Evolutionary conservation across 1,140 invertebrate genomes (phyloP), one percentile per base, ranked within the genome.

Genomic region (Drosophila santomea): DNA sequence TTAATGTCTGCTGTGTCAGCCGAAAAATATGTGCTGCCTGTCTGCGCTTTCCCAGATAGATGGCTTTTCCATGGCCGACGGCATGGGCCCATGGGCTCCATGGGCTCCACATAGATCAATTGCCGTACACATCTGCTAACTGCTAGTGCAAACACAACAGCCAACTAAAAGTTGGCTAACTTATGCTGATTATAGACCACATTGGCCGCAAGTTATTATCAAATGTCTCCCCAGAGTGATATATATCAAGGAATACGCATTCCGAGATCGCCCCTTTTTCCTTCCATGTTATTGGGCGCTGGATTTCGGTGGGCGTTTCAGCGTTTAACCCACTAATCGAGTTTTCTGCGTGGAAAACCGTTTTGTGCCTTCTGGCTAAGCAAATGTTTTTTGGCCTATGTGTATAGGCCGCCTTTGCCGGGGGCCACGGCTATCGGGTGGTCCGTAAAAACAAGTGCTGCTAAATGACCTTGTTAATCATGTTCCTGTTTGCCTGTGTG

Each of bases 401-500:
- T 32, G 32, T 47, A 68, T 56, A 74, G 58, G 77, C 60, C 81
- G 32, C 69, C 51, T 55, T 58, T 67, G 44, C 62, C 63, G 55
- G 35, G 28, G 52, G 20, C 12, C 28, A 14, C 14, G 15, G 38
- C 11, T 38, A 51, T 17, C 17, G 43, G 43, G 55, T 39, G 38
- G 62, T 59, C 38, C 44, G 39, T 25, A 50, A 72, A 62, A 76
- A 82, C 76, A 88, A 89, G 80, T 88, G 83, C 84, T 52, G 60
- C 79, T 80, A 88, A 88, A 88, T 80, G 83, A 84, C 80, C 83
- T 84, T 88, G 83, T 88, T 88, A 88, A 88, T 88, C 83, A 88
- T 89, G 80, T 79, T 84, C 74, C 68, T 85, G 83, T 76, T 77
- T 83, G 84, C 79, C 66, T 69, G 75, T 88, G 75, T 88, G 84